phyloP scores from a whole-genome alignment of 2,888 invertebrate species.

The Pseudococcus longispinus region DNA sequence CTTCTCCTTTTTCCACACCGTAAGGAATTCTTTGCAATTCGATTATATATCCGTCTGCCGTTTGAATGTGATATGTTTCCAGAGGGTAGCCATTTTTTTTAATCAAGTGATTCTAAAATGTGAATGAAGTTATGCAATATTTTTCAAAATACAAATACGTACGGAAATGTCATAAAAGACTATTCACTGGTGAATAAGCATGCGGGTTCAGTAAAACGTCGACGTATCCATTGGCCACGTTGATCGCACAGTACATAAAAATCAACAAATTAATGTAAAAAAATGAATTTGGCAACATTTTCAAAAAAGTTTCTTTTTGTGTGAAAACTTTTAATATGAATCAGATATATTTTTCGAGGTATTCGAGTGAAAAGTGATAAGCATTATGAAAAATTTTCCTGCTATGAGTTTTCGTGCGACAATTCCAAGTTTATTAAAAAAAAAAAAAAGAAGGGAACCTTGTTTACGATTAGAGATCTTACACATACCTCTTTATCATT shows the following conservation, averaged over 20 bases:
- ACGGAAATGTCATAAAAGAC: background rate
- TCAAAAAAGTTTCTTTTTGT: background rate
- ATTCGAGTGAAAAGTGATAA: too few relatives aligned
- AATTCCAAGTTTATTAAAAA: too few relatives aligned
- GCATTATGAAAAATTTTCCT: too few relatives aligned
- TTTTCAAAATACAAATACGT: background rate
- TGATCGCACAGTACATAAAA: background rate
- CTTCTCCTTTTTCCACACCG: conserved; percentile 61
- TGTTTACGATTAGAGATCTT: too few relatives aligned
- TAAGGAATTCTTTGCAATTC: conserved; percentile 70
- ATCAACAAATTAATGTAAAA: background rate
- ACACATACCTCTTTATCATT: too few relatives aligned
- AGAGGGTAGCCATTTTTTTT: conserved; percentile 63
- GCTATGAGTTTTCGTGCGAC: too few relatives aligned
- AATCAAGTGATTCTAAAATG: background rate
- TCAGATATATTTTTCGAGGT: background rate
- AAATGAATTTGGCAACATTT: background rate
- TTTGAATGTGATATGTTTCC: conserved; percentile 66
- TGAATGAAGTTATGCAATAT: background rate
- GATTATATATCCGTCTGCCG: conserved; percentile 70
- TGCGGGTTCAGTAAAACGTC: background rate
- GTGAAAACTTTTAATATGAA: background rate
- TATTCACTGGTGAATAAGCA: background rate
- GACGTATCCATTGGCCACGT: background rate
- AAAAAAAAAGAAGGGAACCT: too few relatives aligned